These are phyloP conservation scores for Baryphthengus martii DNA, from an alignment of 2,113 vertebrate genomes.

Conservation along the genomic window DNA sequence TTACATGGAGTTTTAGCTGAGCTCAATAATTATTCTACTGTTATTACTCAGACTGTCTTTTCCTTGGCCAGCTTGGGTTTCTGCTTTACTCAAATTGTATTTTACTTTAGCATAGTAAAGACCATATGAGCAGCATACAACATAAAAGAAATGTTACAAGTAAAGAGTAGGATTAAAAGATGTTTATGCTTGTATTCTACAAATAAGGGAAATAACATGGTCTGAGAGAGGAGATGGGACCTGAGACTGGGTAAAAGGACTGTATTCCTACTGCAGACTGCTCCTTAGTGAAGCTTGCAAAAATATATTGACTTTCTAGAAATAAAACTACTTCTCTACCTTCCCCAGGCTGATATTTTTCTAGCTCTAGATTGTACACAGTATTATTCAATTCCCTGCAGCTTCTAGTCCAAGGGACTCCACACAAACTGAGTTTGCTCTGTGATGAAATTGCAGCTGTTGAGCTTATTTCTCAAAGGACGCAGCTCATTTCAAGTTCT, in stretches of 20 bases:
- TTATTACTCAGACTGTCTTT: neutral
- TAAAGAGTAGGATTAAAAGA: neutral
- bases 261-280: neutral
- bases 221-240: neutral
- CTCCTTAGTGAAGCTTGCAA: neutral
- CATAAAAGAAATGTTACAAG: neutral
- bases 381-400: neutral
- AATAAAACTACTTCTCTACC: neutral
- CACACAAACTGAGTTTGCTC: neutral
- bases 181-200: neutral
- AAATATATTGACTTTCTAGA: neutral
- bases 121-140: neutral
- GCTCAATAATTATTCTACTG: neutral
- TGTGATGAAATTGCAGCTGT: constrained; percentile 26
- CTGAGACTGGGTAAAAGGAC: neutral
- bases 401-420: neutral
- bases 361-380: neutral
- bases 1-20: neutral
- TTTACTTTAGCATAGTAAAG: neutral
- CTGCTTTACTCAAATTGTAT: neutral
- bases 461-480: constrained; percentile 63
- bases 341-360: neutral
- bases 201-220: neutral
- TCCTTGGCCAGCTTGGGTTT: neutral
- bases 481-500: neutral